Percentiles rank a stretch among this genome's conserved stretches.
Conservation (phyloP, 2,113 vertebrate species). For the Syrrhaptes paradoxus region DNA sequence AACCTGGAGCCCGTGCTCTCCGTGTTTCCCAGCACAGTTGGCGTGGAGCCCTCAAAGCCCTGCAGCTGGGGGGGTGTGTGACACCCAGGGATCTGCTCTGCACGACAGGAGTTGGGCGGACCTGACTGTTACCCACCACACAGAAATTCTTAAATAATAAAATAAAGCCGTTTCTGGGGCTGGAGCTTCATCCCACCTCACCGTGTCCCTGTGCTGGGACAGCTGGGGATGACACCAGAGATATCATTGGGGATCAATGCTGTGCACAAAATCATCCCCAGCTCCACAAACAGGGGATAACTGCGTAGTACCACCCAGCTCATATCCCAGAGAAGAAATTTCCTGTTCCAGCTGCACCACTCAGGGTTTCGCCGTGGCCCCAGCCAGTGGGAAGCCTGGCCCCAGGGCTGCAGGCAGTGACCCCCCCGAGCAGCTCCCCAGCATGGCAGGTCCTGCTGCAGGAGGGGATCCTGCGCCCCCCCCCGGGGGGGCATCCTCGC, state of each 20-base stretch:
- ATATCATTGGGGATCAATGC: not conserved
- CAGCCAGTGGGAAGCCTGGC: no score
- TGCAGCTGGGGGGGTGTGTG: not conserved
- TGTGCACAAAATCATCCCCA: not conserved
- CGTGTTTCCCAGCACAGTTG: accelerated
- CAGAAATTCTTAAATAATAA: no score
- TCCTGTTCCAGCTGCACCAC: not conserved
- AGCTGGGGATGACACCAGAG: not conserved
- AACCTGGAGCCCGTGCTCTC: not conserved
- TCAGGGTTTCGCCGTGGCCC: not conserved
- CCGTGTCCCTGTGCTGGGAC: not conserved
- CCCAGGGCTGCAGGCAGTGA: accelerated
- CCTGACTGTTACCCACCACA: not conserved
- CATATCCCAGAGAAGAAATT: not conserved
- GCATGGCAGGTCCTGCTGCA: accelerated
- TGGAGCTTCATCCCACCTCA: not conserved
- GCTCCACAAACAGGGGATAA: not conserved
- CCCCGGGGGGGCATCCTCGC: not conserved
- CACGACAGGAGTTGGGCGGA: not conserved
- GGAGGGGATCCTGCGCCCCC: not conserved
- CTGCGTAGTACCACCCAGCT: accelerated
- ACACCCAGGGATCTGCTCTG: no score
- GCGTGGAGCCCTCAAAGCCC: not conserved
- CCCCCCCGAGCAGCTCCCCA: not conserved
- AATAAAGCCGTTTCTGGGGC: not conserved